Evolutionary conservation across 2,888 invertebrate species (phyloP).

Genomic region (Hyalella azteca): DNA sequence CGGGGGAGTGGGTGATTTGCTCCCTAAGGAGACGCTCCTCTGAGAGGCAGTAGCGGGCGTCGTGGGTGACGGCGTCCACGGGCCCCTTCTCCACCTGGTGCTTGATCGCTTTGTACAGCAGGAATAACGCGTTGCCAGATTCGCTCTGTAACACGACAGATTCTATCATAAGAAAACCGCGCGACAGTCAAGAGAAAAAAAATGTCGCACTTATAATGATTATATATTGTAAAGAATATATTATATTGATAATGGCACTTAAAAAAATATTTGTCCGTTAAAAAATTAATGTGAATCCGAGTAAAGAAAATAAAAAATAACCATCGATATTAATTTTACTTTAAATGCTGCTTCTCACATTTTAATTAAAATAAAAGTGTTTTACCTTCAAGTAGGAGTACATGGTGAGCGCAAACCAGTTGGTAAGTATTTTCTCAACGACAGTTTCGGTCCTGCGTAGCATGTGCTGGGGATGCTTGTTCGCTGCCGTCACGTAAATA

Average conservation of each 20-base stretch:
- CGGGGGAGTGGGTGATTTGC: slow-evolving; percentile 83
- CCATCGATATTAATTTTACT: no score
- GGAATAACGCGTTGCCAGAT: slow-evolving; percentile 86
- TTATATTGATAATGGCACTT: not conserved
- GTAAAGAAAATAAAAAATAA: no score
- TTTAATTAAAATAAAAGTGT: no score
- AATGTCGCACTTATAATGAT: no score
- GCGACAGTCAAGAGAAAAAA: no score
- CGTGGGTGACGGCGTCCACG: slow-evolving; percentile 94
- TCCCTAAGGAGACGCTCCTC: slow-evolving; percentile 94
- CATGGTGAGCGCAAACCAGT: slow-evolving; percentile 96
- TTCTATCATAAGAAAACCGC: no score
- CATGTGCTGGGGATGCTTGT: slow-evolving; percentile 94
- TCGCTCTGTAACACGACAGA: slow-evolving; percentile 81
- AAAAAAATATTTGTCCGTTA: no score
- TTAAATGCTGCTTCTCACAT: no score
- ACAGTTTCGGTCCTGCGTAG: slow-evolving; percentile 91
- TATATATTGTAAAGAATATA: no score
- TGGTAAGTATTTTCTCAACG: slow-evolving; percentile 95
- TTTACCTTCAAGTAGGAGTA: slow-evolving; percentile 72
- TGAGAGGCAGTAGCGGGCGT: slow-evolving; percentile 96
- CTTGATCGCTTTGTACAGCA: slow-evolving; percentile 94
- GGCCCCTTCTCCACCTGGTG: slow-evolving; percentile 99
- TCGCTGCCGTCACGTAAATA: slow-evolving; percentile 91
- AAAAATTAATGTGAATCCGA: no score